Percentiles rank a stretch among this genome's conserved stretches.
These are phyloP conservation scores for Tetragnatha montana DNA, from an alignment of 2,888 invertebrate genomes.

Conservation along the genomic window DNA sequence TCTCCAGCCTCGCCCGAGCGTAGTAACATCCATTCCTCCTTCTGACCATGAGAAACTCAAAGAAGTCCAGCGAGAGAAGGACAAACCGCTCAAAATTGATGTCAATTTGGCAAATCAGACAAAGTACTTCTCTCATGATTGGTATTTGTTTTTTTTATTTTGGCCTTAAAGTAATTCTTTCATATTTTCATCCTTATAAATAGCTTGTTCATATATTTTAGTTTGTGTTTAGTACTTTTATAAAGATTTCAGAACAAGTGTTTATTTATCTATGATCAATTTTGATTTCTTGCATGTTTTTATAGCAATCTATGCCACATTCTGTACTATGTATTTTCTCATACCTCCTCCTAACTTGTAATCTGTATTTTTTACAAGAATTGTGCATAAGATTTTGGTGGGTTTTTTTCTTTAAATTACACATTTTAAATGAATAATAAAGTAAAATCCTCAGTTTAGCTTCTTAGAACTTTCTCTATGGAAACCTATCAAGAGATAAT, in stretches of 20 bases:
- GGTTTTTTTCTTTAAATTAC: too few species aligned
- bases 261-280: neutral
- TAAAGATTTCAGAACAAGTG: neutral
- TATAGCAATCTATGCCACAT: too few species aligned
- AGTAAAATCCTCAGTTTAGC: too few species aligned
- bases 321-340: too few species aligned
- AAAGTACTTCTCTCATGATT: conserved; percentile 51
- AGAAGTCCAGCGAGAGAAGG: conserved; percentile 50
- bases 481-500: too few species aligned
- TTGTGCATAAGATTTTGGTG: too few species aligned
- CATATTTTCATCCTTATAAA: neutral
- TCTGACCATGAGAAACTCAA: conserved; percentile 48
- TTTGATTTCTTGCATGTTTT: neutral
- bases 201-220: neutral
- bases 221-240: neutral
- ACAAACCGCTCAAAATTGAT: conserved; percentile 70
- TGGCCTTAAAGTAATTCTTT: neutral
- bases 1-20: conserved; percentile 64
- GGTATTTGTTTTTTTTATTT: conserved; percentile 45
- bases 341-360: too few species aligned
- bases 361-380: too few species aligned
- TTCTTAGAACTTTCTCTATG: too few species aligned
- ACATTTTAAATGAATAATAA: too few species aligned
- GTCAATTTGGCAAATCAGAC: conserved; percentile 69
- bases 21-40: conserved; percentile 47